Evolutionary conservation across 2,113 vertebrate species (phyloP).

Genomic region (Pollimyrus isidori): DNA sequence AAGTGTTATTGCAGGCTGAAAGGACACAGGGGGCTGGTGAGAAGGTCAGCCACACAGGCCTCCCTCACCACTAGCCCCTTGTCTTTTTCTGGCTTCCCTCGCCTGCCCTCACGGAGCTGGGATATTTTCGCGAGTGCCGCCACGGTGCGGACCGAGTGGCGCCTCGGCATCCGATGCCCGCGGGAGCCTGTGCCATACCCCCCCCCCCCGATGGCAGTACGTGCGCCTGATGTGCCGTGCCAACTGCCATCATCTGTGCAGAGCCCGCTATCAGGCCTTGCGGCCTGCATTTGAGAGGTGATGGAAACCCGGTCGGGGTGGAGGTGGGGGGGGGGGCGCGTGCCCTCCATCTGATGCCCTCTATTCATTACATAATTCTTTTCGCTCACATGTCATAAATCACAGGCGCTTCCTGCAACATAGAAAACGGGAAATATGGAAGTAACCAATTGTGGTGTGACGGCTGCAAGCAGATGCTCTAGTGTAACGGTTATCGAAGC

Average conservation of each 20-base stretch:
- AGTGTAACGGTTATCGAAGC: background rate
- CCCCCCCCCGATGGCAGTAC: background rate
- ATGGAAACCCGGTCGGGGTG: background rate
- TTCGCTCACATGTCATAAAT: background rate
- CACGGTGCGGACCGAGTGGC: background rate
- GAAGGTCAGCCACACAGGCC: slow-evolving; percentile 18
- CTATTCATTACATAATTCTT: slow-evolving; percentile 2
- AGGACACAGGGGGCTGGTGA: background rate
- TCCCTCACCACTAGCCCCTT: background rate
- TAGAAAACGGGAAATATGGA: background rate
- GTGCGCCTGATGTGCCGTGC: background rate
- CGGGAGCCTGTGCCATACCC: background rate
- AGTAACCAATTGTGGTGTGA: background rate
- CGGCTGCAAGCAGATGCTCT: background rate
- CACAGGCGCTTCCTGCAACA: background rate
- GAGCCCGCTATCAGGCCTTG: background rate
- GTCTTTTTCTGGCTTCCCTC: background rate
- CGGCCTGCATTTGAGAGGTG: background rate
- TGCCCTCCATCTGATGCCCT: background rate
- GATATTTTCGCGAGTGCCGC: background rate
- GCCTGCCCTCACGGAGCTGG: slow-evolving; percentile 14
- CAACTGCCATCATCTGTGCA: background rate
- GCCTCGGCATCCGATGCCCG: background rate
- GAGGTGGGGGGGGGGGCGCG: background rate
- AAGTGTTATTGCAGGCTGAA: background rate